Percentiles rank a stretch among this genome's conserved stretches.
phyloP scores from a whole-genome alignment of 1,140 invertebrate genomes.

The Hermetia illucens region DNA sequence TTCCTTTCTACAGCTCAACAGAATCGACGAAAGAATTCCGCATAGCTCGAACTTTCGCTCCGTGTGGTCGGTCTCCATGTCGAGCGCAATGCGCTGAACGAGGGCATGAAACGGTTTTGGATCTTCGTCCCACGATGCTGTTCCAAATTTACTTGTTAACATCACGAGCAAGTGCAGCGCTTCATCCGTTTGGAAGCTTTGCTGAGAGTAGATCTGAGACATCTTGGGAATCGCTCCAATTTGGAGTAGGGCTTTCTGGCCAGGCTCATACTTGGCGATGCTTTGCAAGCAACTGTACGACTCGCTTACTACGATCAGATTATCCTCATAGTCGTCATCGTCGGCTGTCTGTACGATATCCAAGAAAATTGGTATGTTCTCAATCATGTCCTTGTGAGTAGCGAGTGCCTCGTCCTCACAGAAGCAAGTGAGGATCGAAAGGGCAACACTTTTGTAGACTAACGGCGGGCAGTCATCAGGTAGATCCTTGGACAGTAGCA shows the following conservation, averaged over 20 bases:
- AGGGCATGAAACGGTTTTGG: constrained; percentile 63
- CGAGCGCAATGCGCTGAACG: constrained; percentile 68
- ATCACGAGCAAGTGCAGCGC: constrained; percentile 63
- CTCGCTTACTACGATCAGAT: constrained; percentile 75
- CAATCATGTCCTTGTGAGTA: constrained; percentile 64
- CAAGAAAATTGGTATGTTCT: constrained; percentile 62
- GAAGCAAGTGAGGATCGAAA: constrained; percentile 71
- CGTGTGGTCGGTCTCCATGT: constrained; percentile 75
- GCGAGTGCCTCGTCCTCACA: constrained; percentile 64
- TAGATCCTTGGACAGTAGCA: constrained; percentile 56
- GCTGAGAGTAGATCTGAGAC: constrained; percentile 69
- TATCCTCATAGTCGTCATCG: constrained; percentile 68
- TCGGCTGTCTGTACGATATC: constrained; percentile 68
- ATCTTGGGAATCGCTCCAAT: constrained; percentile 64
- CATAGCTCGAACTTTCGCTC: constrained; percentile 80
- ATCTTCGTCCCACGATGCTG: constrained; percentile 54
- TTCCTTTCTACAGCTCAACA: constrained; percentile 55
- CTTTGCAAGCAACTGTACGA: constrained; percentile 70
- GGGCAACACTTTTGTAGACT: constrained; percentile 77
- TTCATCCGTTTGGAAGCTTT: constrained; percentile 76
- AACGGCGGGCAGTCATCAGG: constrained; percentile 70
- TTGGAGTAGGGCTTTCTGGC: constrained; percentile 58
- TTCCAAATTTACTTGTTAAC: constrained; percentile 50
- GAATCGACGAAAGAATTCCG: constrained; percentile 52
- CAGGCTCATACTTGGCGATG: constrained; percentile 55